These are phyloP conservation scores for Actias luna DNA, from an alignment of 2,888 invertebrate genomes.

Conservation along the genomic window DNA sequence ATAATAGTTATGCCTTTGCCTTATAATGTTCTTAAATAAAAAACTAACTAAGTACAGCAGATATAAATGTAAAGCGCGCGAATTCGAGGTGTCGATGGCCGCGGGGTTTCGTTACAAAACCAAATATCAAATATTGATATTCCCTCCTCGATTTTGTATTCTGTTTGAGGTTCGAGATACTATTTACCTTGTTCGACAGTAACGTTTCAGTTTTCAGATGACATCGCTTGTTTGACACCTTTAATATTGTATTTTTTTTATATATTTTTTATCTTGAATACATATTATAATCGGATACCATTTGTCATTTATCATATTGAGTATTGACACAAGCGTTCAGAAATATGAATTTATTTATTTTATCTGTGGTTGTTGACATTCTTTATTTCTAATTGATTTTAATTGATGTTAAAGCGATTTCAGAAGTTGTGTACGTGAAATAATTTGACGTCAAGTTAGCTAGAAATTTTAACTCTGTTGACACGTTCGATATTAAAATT, in stretches of 20 bases:
- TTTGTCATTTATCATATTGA: neutral
- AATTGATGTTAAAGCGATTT: no score
- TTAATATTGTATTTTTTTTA: neutral
- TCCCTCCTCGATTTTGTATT: slow-evolving; percentile 70
- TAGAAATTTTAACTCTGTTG: no score
- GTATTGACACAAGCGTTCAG: neutral
- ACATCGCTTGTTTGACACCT: slow-evolving; percentile 15
- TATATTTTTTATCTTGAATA: neutral
- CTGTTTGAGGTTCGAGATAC: slow-evolving; percentile 75
- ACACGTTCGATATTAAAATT: no score
- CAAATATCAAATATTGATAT: slow-evolving; percentile 81
- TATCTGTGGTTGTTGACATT: no score
- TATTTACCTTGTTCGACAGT: slow-evolving; percentile 53
- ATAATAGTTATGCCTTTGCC: neutral
- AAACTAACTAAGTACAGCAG: slow-evolving; percentile 7
- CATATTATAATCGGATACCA: neutral
- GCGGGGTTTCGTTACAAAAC: slow-evolving; percentile 70
- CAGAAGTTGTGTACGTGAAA: no score
- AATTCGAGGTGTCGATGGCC: slow-evolving; percentile 46
- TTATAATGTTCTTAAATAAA: slow-evolving; percentile 2
- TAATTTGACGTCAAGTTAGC: no score
- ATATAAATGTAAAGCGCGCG: slow-evolving; percentile 26
- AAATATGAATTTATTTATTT: no score
- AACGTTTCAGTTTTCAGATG: slow-evolving; percentile 30
- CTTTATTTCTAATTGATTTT: no score